Percentiles rank a stretch among this genome's conserved stretches.
phyloP scores from a whole-genome alignment of 2,797 vertebrate species.

The Mus minutoides region DNA sequence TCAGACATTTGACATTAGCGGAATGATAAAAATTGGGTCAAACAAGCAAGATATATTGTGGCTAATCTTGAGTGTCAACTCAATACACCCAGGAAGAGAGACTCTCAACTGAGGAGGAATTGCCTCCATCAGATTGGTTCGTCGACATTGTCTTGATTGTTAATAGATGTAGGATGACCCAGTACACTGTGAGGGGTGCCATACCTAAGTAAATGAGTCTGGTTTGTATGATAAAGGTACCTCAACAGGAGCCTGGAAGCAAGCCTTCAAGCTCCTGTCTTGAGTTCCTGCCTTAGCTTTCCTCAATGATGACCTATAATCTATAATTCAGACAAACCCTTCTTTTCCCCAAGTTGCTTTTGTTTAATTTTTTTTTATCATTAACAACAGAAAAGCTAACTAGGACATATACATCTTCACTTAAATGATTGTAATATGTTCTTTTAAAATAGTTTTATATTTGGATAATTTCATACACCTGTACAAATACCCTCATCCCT shows the following conservation, averaged over 20 bases:
- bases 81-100: not conserved
- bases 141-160: not conserved
- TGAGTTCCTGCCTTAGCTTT: not conserved
- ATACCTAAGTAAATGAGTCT: not conserved
- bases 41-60: not conserved
- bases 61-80: not conserved
- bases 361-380: not conserved
- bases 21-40: not conserved
- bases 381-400: not conserved
- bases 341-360: not conserved
- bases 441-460: not conserved
- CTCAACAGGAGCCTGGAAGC: not conserved
- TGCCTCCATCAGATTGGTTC: not conserved
- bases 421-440: not conserved
- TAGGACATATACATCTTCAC: not conserved
- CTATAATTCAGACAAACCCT: not conserved
- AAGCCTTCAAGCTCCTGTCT: not conserved
- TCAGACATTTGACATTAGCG: not conserved
- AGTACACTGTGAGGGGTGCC: no score
- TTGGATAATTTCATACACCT: not conserved
- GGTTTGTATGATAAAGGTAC: not conserved
- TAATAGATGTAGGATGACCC: not conserved
- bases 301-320: not conserved
- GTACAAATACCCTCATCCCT: not conserved
- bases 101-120: not conserved